Evolutionary conservation across 2,888 invertebrate genomes (phyloP).

Genomic region (Microctonus brassicae): DNA sequence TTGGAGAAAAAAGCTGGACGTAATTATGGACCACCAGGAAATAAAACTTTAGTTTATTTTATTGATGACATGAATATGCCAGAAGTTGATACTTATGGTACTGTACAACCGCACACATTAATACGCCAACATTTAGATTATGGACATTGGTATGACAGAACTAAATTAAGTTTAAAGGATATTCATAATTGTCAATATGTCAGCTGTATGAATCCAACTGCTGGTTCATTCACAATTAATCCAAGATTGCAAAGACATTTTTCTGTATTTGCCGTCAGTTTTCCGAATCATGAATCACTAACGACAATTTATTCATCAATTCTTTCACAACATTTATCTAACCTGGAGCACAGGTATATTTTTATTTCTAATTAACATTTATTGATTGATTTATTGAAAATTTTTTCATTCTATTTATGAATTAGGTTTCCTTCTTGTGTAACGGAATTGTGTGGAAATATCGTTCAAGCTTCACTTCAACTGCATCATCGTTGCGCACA

Average conservation of each 20-base stretch:
- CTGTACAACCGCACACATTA: slow-evolving; percentile 95
- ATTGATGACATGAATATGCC: slow-evolving; percentile 99
- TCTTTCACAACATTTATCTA: slow-evolving; percentile 86
- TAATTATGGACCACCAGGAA: slow-evolving; percentile 96
- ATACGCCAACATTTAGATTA: slow-evolving; percentile 97
- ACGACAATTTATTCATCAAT: slow-evolving; percentile 91
- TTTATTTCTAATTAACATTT: neutral
- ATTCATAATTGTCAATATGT: slow-evolving; percentile 98
- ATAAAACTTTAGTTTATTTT: slow-evolving; percentile 93
- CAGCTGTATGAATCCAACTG: slow-evolving; percentile 98
- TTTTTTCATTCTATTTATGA: neutral
- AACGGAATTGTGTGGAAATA: slow-evolving; percentile 70
- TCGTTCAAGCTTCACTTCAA: slow-evolving; percentile 86
- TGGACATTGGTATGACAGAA: slow-evolving; percentile 94
- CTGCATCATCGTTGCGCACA: slow-evolving; percentile 89
- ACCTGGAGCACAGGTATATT: slow-evolving; percentile 84
- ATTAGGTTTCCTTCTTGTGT: slow-evolving; percentile 59
- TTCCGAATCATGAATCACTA: slow-evolving; percentile 86
- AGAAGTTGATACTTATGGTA: slow-evolving; percentile 91
- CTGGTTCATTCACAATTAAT: slow-evolving; percentile 97
- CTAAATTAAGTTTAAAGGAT: slow-evolving; percentile 89
- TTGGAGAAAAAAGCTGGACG: slow-evolving; percentile 94
- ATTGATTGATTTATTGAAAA: neutral
- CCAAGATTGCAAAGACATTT: slow-evolving; percentile 93
- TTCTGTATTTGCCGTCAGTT: slow-evolving; percentile 88